These are phyloP conservation scores for Strigamia maritima DNA, from an alignment of 2,888 invertebrate species.

Conservation along the genomic window DNA sequence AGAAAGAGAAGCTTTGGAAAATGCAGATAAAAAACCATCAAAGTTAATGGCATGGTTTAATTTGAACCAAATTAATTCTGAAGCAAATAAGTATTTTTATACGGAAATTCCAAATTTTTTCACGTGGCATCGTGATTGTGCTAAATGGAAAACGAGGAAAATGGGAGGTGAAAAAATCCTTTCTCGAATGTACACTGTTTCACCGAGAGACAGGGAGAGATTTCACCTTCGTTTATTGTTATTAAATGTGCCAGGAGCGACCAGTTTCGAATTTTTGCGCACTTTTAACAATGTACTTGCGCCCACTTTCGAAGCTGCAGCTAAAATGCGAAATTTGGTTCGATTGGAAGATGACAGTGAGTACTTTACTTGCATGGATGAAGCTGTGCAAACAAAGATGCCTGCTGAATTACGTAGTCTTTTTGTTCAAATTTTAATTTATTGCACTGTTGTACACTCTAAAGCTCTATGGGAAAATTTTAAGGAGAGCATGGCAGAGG, in stretches of 20 bases:
- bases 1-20: too few species aligned
- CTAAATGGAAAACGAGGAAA: conserved; percentile 40
- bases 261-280: conserved; percentile 46
- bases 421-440: not conserved
- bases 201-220: conserved; percentile 46
- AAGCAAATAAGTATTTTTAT: conserved; percentile 43
- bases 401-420: not conserved
- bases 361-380: conserved; percentile 30
- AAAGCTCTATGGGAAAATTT: conserved; percentile 31
- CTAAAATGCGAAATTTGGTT: conserved; percentile 36
- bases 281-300: conserved; percentile 42
- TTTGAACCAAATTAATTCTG: conserved; percentile 43
- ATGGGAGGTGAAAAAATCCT: conserved; percentile 44
- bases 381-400: not conserved
- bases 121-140: conserved; percentile 31
- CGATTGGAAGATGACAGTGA: conserved; percentile 40
- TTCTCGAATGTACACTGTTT: conserved; percentile 46
- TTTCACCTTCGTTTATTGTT: conserved; percentile 47
- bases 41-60: conserved; percentile 46
- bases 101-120: conserved; percentile 44
- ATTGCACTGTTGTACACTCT: not conserved
- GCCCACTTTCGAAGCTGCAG: conserved; percentile 41
- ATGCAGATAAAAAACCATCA: conserved; percentile 42
- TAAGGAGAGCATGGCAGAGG: conserved; percentile 38
- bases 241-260: conserved; percentile 45